Percentiles rank a stretch among this genome's conserved stretches.
Evolutionary conservation across 2,797 vertebrate genomes (phyloP).

Genomic region (Tauraco hartlaubi): DNA sequence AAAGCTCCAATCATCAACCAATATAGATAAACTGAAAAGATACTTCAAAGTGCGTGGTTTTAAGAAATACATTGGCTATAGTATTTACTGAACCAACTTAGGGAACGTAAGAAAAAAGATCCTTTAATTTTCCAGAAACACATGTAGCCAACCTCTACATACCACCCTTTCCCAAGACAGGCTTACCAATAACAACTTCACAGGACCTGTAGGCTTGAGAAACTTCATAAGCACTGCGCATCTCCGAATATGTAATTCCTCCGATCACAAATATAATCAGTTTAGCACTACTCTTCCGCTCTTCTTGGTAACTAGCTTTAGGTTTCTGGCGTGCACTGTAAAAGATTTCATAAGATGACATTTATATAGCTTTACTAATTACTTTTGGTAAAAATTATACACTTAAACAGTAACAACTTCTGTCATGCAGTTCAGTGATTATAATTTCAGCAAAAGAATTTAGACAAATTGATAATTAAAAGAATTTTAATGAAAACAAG

Average conservation of each 20-base stretch:
- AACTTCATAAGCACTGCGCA: conserved; percentile 94
- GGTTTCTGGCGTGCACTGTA: conserved; percentile 93
- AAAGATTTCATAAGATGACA: background rate
- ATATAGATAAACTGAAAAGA: background rate
- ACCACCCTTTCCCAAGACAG: background rate
- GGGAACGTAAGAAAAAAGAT: rapidly evolving
- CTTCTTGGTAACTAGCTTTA: conserved; percentile 84
- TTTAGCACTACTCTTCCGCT: conserved; percentile 86
- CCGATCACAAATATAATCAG: conserved; percentile 95
- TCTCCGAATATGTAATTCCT: conserved; percentile 92
- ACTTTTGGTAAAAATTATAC: background rate
- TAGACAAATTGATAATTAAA: background rate
- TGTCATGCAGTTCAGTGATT: background rate
- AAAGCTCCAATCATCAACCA: background rate
- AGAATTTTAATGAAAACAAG: background rate
- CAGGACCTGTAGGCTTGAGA: conserved; percentile 89
- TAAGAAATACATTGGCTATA: background rate
- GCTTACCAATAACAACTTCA: conserved; percentile 94
- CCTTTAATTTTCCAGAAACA: background rate
- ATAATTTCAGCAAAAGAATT: background rate
- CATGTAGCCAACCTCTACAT: background rate
- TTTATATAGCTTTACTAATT: background rate
- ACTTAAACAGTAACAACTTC: background rate
- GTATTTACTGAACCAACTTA: background rate
- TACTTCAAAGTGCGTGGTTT: background rate